Conservation (phyloP, 2,113 vertebrate genomes). For the Hemiprocne comata region DNA sequence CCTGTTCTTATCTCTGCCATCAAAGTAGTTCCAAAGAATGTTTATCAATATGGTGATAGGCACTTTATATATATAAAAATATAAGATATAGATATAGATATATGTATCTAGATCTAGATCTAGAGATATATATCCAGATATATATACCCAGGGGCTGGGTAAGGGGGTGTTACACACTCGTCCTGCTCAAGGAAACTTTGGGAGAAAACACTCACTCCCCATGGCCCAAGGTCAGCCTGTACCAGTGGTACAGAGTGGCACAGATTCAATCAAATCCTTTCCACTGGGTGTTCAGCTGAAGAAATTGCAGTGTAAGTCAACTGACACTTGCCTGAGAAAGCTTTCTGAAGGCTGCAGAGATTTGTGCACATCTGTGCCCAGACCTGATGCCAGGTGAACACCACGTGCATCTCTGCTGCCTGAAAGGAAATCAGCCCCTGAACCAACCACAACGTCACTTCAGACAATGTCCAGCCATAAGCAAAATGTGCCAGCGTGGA, state of each 20-base stretch:
- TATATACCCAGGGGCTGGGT: too few relatives aligned
- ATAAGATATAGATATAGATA: too few relatives aligned
- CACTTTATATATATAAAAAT: too few relatives aligned
- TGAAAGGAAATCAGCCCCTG: not conserved
- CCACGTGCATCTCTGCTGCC: rapidly evolving
- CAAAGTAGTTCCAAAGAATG: too few relatives aligned
- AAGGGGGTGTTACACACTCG: not conserved
- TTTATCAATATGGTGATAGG: too few relatives aligned
- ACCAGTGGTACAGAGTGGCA: rapidly evolving
- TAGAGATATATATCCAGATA: too few relatives aligned
- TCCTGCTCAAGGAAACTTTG: not conserved
- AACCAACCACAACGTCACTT: not conserved
- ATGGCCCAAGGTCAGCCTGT: not conserved
- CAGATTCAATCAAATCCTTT: not conserved
- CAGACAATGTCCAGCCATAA: not conserved
- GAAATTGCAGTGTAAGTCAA: not conserved
- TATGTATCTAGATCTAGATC: too few relatives aligned
- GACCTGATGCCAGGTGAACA: rapidly evolving
- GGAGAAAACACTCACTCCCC: not conserved
- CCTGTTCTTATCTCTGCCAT: too few relatives aligned
- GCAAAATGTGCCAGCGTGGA: not conserved
- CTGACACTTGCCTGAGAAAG: not conserved
- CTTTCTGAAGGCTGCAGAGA: not conserved
- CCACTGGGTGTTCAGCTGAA: not conserved
- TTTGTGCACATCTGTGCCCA: rapidly evolving